These are phyloP conservation scores for Sus cebifrons DNA, from an alignment of 2,797 vertebrate species.

Conservation along the genomic window DNA sequence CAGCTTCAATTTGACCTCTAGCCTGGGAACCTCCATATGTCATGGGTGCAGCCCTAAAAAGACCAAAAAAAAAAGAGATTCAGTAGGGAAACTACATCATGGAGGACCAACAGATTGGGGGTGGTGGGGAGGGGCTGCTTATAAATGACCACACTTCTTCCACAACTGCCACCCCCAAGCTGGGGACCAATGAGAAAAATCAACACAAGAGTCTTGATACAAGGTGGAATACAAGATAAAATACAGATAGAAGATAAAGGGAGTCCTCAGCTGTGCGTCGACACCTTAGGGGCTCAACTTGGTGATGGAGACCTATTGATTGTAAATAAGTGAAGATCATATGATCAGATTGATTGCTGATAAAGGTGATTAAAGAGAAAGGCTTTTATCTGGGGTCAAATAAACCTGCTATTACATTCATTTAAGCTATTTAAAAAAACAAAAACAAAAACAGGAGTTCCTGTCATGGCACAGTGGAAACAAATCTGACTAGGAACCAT, in stretches of 20 bases:
- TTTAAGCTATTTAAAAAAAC: background rate
- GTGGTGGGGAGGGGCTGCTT: accelerated
- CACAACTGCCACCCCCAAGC: background rate
- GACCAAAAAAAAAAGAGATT: background rate
- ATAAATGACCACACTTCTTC: background rate
- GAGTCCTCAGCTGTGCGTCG: background rate
- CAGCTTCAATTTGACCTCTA: no score
- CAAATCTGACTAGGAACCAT: no score
- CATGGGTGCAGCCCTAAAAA: no score
- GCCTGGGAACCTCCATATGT: no score
- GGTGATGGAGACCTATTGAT: background rate
- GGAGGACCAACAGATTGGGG: background rate
- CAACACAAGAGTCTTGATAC: background rate
- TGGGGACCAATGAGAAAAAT: background rate
- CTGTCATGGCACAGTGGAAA: no score
- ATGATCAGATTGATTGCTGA: background rate
- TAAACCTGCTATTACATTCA: background rate
- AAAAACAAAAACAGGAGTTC: no score
- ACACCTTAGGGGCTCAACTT: background rate
- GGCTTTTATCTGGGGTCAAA: background rate
- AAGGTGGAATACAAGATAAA: background rate
- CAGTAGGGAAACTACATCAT: background rate
- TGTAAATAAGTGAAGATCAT: background rate
- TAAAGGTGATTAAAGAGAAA: background rate
- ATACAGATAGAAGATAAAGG: background rate